Percentiles rank a stretch among this genome's conserved stretches.
Conservation (phyloP, 2,113 vertebrate species). For the Balaenoptera acutorostrata region DNA sequence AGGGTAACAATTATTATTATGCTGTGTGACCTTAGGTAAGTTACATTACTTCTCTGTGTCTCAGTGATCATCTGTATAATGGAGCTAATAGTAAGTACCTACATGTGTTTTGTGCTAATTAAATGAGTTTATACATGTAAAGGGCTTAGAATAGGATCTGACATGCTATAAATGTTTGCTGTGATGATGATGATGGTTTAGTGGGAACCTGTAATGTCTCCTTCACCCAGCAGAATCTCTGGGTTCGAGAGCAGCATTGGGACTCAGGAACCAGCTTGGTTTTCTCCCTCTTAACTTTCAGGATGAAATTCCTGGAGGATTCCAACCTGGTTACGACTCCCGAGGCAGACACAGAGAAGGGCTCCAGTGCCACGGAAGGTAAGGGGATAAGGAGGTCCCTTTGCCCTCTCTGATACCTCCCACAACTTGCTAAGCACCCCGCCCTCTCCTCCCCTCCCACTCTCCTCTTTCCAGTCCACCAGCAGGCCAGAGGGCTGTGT, state of each 20-base stretch:
- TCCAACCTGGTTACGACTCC: slow-evolving; percentile 49
- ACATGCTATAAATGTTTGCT: no score
- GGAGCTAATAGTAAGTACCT: not conserved
- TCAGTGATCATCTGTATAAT: not conserved
- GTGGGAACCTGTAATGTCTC: not conserved
- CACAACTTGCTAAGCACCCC: not conserved
- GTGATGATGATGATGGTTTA: not conserved
- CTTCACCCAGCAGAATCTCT: not conserved
- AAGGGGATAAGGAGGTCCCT: not conserved
- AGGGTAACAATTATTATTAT: rapidly evolving
- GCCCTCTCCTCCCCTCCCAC: rapidly evolving
- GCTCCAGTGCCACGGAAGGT: slow-evolving; percentile 72
- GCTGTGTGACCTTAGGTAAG: not conserved
- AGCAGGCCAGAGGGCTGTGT: not conserved
- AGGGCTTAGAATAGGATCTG: not conserved
- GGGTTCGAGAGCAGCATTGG: no score
- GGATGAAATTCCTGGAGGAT: slow-evolving; percentile 83
- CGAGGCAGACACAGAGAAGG: slow-evolving; percentile 68
- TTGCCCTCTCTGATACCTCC: no score
- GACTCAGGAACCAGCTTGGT: not conserved
- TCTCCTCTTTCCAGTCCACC: not conserved
- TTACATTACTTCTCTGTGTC: not conserved
- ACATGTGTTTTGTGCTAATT: not conserved
- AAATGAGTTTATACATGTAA: not conserved
- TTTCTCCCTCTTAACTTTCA: slow-evolving; percentile 47